Evolutionary conservation across 2,888 invertebrate genomes (phyloP), one percentile per base, ranked within the genome.

Genomic region (Eupithecia subumbrata): DNA sequence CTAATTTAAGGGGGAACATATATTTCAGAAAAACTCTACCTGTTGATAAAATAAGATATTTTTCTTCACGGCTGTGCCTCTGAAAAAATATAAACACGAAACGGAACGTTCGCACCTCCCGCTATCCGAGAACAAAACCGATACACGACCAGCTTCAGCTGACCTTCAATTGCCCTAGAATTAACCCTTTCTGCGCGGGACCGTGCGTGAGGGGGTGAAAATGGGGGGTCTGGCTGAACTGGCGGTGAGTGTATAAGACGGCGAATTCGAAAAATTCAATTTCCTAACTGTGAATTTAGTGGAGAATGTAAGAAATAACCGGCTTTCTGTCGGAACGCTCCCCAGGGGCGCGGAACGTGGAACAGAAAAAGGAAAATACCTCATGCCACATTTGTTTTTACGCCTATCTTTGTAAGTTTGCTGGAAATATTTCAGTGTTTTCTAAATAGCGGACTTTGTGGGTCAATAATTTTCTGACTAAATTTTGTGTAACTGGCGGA

Each of bases 201-300:
- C 75, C 78, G 76, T 75, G 73, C 78, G 78, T 75, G 75, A 78
- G 74, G 72, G 79, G 74, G 76, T 63, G 75, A 79, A 76, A 76
- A 81, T 78, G 82, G 84, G 76, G 84, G 89, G 74, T 86, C 90
- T 83, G 75, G 73, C 69, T 83, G 84, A 78, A 82, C 80, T 90
- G 88, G 91, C 69, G 64, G 75, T 37, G 72, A 76, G 77, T 77
- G 78, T 82, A 81, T 84, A 87, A 90, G 89, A 88, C 84, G 88
- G 83, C 87, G 91, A 90, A 92, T 92, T 91, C 89, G 90, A 92
- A 92, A 92, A 93, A 93, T 92, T 93, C 92, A 92, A 93, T 93
- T 92, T 91, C 88, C 91, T 90, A 89, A 91, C 91, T 89, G 91
- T 90, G 89, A 92, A 92, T 92, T 92, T 92, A 91, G 92, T 88